Evolutionary conservation across 1,140 invertebrate species (phyloP), one percentile per base, ranked within the genome.

Genomic region (Bombus sibiricus): DNA sequence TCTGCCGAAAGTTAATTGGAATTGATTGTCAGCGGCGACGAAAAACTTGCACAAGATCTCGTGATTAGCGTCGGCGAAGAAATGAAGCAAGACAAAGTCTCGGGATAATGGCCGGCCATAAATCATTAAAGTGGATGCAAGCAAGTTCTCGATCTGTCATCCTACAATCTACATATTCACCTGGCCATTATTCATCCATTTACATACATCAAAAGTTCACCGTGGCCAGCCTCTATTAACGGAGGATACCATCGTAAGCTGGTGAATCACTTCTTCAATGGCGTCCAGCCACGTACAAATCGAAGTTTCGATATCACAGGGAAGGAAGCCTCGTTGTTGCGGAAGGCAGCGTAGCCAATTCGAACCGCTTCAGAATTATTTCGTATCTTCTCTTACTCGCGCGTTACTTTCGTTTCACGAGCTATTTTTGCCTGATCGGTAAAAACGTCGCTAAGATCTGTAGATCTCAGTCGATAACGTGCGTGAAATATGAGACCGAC

Each of bases 161-260:
- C 37, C 28, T n/a, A 9, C 13, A 1, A 80, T 80, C 39, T 71
- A 57, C 43, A 72, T 81, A 39, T 71, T 57, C 79, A 57, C 12
- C 25, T 10, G 4, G 10, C 37, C 32, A 71, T 81, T 71, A 81
- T 57, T 81, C 66, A 81, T 57, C 28, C 79, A 69, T 81, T 53
- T 81, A 41, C 66, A 39, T 41, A 71, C 2, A 68, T 71, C 66
- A 57, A 72, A 81, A 81, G 43, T 81, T 71, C 66, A 47, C 10
- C 34, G 37, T 72, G 75, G 62, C 39, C 75, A 41, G n/a, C 69
- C 53, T 83, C 80, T 76, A 87, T 88, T 86, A 87, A 79, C 57
- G 73, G 76, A 88, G 59, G 85, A 88, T 66, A 83, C 57, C 75
- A 64, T 53, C 62, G 53, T 32, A 66, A 87, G 80, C 83, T 88